phyloP scores from a whole-genome alignment of 2,797 vertebrate species.

The Cryptoprocta ferox region DNA sequence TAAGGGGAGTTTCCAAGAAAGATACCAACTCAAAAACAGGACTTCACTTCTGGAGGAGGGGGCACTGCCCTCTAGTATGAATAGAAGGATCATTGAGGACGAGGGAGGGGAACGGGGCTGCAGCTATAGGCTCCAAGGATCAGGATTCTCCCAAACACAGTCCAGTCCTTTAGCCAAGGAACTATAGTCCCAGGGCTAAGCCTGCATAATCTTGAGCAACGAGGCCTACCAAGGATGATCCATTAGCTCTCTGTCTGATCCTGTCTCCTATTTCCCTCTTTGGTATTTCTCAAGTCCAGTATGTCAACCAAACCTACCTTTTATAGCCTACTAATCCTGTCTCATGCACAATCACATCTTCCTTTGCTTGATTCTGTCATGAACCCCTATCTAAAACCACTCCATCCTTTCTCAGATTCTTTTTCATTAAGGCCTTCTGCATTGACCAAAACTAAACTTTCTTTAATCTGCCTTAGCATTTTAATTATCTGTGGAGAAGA shows the following conservation, averaged over 20 bases:
- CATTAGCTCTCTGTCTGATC: not conserved
- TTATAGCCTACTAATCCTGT: not conserved
- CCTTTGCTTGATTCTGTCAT: constrained; percentile 23
- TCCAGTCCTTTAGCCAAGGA: not conserved
- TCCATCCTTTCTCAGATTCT: not conserved
- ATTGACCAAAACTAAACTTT: constrained; percentile 36
- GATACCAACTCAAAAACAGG: not conserved
- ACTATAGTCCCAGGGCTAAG: not conserved
- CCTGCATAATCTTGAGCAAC: not conserved
- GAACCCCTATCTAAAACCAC: not conserved
- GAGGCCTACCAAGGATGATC: not conserved
- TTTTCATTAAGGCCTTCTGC: constrained; percentile 39
- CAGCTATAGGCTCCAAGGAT: not conserved
- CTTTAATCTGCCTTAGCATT: constrained; percentile 39
- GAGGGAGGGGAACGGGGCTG: not conserved
- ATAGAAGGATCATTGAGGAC: not conserved
- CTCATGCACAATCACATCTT: not conserved
- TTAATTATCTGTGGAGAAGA: constrained; percentile 37
- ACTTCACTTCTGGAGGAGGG: not conserved
- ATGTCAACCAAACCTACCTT: not conserved
- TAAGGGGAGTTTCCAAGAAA: constrained; percentile 27
- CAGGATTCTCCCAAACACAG: not conserved
- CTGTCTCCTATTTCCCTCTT: not conserved
- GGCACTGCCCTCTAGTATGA: not conserved
- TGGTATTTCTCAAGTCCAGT: constrained; percentile 12